Evolutionary conservation across 2,113 vertebrate species (phyloP), one percentile per base, ranked within the genome.

Genomic region (Procavia capensis): DNA sequence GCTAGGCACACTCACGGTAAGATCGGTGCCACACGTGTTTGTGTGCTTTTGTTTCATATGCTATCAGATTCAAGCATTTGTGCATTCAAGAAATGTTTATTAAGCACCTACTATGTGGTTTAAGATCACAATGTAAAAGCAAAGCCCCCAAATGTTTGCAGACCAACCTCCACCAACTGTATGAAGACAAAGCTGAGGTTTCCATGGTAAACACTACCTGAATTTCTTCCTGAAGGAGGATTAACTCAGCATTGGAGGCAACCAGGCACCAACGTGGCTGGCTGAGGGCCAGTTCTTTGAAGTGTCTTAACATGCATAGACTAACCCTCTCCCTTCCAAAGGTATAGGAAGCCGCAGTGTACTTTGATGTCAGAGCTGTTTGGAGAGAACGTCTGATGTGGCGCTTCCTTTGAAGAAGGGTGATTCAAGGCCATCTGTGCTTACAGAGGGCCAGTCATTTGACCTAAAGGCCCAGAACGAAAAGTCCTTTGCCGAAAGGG

Each of bases 201-300:
- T 75, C 47, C 87, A 36, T 95, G 57, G 88, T 81, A 25, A 96
- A 93, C 64, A 92, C 0, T 93, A 63, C 43, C 27, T 94, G 68
- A 54, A 14, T 84, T 95, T 96, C 95, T 64, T 92, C 59, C 68
- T 72, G 78, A 19, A 27, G 70, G 19, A 81, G 88, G 94, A 95
- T 96, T 76, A 95, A 63, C 39, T 89, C 25, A 36, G 54, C 41
- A 36, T 70, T 36, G 94, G 85, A 90, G 17, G 79, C 95, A 92
- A 25, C 27, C 70, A 68, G 91, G 85, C 59, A 11, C 72, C 88
- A 57, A 10, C 41, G 39, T 85, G 13, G 27, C 43, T 96, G 59
- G 86, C 39, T 72, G 1, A 74, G 85, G 76, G 17, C 86, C 94
- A 96, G 82, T 57, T 79, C 96, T 85, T 97, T 97, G 91, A 93